These are phyloP conservation scores for Trichogramma evanescens DNA, from an alignment of 2,888 invertebrate species.

Conservation along the genomic window DNA sequence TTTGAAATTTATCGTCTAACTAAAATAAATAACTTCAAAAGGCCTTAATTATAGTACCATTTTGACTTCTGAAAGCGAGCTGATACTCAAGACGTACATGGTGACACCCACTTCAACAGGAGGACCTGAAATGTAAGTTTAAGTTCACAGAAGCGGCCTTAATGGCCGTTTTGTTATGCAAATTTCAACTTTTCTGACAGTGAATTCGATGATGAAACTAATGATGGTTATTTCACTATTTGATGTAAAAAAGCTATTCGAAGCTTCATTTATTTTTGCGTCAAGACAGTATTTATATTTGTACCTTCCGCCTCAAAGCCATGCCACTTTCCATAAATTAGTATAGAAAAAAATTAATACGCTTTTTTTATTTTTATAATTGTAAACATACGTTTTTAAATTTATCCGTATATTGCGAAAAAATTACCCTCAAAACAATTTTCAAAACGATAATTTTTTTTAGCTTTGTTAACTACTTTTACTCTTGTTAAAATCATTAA, in stretches of 20 bases:
- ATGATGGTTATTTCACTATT: background rate
- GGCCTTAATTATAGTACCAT: slow-evolving; percentile 59
- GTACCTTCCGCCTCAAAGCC: slow-evolving; percentile 10
- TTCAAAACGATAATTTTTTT: too few relatives aligned
- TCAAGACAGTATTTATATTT: too few relatives aligned
- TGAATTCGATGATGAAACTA: slow-evolving; percentile 10
- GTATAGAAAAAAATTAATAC: background rate
- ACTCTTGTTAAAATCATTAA: too few relatives aligned
- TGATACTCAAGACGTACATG: slow-evolving; percentile 76
- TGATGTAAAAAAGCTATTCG: slow-evolving; percentile 6
- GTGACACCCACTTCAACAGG: slow-evolving; percentile 75
- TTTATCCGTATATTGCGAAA: too few relatives aligned
- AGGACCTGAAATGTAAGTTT: slow-evolving; percentile 58
- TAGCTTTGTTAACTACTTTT: too few relatives aligned
- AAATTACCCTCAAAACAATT: too few relatives aligned
- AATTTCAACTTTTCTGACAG: slow-evolving; percentile 8
- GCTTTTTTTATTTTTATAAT: too few relatives aligned
- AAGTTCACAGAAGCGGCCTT: slow-evolving; percentile 44
- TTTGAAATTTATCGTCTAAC: background rate
- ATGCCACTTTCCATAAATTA: slow-evolving; percentile 3
- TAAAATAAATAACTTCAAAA: slow-evolving; percentile 27
- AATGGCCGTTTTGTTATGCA: slow-evolving; percentile 24
- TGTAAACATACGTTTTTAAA: too few relatives aligned
- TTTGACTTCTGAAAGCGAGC: slow-evolving; percentile 75
- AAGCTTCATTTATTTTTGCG: background rate